Percentiles rank a stretch among this genome's conserved stretches.
Conservation (phyloP, 53 echinoderm and acorn worm species). For the Glandiceps talaboti region DNA sequence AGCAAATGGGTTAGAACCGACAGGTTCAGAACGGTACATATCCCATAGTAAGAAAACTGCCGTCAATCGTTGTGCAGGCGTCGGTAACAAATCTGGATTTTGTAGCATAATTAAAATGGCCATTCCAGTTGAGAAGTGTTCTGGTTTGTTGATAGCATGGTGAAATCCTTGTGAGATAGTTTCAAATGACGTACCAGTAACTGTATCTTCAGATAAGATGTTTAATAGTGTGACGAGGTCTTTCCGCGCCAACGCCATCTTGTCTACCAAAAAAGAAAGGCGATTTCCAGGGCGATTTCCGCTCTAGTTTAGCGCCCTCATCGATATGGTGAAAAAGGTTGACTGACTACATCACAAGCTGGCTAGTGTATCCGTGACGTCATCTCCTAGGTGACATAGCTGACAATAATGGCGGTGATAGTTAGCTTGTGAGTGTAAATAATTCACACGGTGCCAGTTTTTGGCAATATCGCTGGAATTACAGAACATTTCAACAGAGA, state of each 20-base stretch:
- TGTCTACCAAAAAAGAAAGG: too few species aligned
- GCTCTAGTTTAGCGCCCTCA: too few species aligned
- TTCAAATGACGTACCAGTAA: constrained; percentile 79
- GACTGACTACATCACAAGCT: too few species aligned
- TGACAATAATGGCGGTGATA: neutral
- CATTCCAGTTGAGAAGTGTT: constrained; percentile 86
- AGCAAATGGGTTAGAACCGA: constrained; percentile 77
- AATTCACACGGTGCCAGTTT: neutral
- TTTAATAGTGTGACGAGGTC: constrained; percentile 16
- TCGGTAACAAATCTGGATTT: constrained; percentile 68
- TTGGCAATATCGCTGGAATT: neutral
- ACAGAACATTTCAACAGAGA: neutral
- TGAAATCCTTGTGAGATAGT: constrained; percentile 65
- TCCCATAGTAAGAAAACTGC: constrained; percentile 93
- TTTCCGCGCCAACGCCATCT: too few species aligned
- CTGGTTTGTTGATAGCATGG: constrained; percentile 57
- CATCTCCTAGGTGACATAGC: constrained; percentile 57
- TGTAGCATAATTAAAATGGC: constrained; percentile 63
- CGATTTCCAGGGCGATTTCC: too few species aligned
- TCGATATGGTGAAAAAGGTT: neutral
- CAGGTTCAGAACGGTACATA: constrained; percentile 78
- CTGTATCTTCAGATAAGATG: constrained; percentile 57
- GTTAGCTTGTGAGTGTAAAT: neutral
- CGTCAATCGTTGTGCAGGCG: constrained; percentile 65
- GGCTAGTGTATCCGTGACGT: too few species aligned